Evolutionary conservation across 2,888 invertebrate species (phyloP), one percentile per base, ranked within the genome.

Genomic region (Monopis laevigella): DNA sequence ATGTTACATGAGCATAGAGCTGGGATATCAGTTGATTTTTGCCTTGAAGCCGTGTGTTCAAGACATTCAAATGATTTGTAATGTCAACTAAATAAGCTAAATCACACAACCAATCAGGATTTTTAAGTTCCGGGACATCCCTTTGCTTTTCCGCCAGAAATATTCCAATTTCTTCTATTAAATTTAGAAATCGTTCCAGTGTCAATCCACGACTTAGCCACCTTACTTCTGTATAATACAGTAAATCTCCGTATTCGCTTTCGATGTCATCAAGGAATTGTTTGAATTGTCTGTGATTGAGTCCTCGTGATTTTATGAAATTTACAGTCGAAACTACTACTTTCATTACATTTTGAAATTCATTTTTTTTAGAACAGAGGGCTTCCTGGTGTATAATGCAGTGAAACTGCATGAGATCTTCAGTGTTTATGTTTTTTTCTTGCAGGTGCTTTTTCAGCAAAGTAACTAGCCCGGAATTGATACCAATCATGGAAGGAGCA

Each of bases 401-500:
- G 38, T 38, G 38, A 38, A 38, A 19, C n/a, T 10, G 11, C 19
- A 21, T 12, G n/a, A 38, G 13, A 38, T 38, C 21, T 21, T 18
- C 21, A 24, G 24, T 8, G 24, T 24, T 24, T 24, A 24, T 24
- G 24, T 24, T 24, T 45, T 45, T 44, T 43, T 38, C 44, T 43
- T 45, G 46, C 42, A 40, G 45, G 45, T 48, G 35, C 47, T 49
- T 46, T 28, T 28, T 28, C n/a, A 28, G 28, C 28, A 28, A 28
- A 46, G 45, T 43, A 44, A 49, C 46, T 45, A 51, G 45, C 45
- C 48, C 48, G 16, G 43, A 43, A 46, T 48, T 46, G 36, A 41
- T 40, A 40, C 50, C 48, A 47, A 46, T 44, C 48, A 50, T 48
- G 27, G 45, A 46, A 46, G 45, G 46, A 45, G 45, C 48, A 39